Conservation (phyloP, 2,888 invertebrate species). For the Hypena proboscidalis region DNA sequence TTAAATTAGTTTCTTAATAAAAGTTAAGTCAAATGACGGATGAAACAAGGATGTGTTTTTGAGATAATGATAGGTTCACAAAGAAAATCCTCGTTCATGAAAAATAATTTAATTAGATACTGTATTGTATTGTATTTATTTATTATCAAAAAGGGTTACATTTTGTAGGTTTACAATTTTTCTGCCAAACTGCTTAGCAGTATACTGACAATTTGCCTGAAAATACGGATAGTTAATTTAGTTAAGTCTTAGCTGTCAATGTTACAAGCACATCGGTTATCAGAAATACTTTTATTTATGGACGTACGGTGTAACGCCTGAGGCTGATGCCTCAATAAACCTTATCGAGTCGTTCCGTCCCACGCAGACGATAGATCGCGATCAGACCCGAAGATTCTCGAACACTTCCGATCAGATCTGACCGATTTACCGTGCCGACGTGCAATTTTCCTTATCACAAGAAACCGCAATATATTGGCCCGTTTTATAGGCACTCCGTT, state of each 20-base stretch:
- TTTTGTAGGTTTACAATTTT: too few relatives aligned
- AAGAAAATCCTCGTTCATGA: too few relatives aligned
- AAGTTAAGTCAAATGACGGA: too few relatives aligned
- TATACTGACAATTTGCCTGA: too few relatives aligned
- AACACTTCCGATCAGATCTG: constrained; percentile 3
- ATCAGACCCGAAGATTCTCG: constrained; percentile 17
- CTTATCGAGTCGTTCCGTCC: constrained; percentile 22
- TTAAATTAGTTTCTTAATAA: too few relatives aligned
- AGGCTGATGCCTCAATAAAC: constrained; percentile 17
- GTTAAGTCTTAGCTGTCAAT: background rate
- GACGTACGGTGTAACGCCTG: background rate
- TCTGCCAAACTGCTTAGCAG: too few relatives aligned
- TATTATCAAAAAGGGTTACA: too few relatives aligned
- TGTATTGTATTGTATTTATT: too few relatives aligned
- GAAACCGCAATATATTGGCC: constrained; percentile 14
- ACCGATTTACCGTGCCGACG: constrained; percentile 1
- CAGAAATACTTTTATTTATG: constrained; percentile 10
- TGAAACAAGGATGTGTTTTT: too few relatives aligned
- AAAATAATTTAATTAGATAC: too few relatives aligned
- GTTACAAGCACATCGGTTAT: background rate
- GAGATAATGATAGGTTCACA: too few relatives aligned
- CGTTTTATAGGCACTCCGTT: background rate
- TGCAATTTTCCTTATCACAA: constrained; percentile 31
- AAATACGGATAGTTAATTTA: too few relatives aligned
- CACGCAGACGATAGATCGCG: constrained; percentile 19